phyloP scores from a whole-genome alignment of 2,113 vertebrate species.

The Syngnathus scovelli region DNA sequence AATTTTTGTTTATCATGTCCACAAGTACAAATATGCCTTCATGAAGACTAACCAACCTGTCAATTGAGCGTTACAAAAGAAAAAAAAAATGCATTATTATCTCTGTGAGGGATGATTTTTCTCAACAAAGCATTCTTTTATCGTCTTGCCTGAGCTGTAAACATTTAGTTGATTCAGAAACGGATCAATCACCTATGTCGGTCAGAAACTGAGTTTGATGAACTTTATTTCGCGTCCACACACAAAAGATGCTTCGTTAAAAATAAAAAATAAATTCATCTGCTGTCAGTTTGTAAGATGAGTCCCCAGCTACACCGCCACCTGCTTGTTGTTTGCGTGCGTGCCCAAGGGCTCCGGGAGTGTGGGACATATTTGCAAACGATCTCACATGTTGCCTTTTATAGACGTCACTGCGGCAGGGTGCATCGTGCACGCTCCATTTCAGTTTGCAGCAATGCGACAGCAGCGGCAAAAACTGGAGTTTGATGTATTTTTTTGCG shows the following conservation, averaged over 20 bases:
- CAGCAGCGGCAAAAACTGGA: not conserved
- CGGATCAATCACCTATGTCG: not conserved
- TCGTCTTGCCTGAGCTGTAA: not conserved
- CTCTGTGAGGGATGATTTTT: not conserved
- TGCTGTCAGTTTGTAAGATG: not conserved
- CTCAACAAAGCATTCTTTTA: not conserved
- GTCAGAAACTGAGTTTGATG: no score
- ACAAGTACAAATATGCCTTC: not conserved
- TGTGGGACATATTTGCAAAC: conserved; percentile 1
- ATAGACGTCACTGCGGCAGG: conserved; percentile 10
- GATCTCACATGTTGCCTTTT: conserved; percentile 1
- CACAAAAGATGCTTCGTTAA: not conserved
- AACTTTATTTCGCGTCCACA: not conserved
- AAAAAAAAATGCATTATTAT: not conserved
- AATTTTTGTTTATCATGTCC: not conserved
- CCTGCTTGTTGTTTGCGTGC: conserved; percentile 26
- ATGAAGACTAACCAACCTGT: not conserved
- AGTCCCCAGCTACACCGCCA: conserved; percentile 24
- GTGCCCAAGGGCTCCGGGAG: not conserved
- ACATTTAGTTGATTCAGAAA: not conserved
- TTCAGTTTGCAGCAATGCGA: conserved; percentile 17
- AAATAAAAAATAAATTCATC: not conserved
- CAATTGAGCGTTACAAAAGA: not conserved
- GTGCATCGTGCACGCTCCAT: not conserved
- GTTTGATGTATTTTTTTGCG: conserved; percentile 3